Percentiles rank a stretch among this genome's conserved stretches.
phyloP scores from a whole-genome alignment of 2,888 invertebrate species.

The Strigamia crassipes region DNA sequence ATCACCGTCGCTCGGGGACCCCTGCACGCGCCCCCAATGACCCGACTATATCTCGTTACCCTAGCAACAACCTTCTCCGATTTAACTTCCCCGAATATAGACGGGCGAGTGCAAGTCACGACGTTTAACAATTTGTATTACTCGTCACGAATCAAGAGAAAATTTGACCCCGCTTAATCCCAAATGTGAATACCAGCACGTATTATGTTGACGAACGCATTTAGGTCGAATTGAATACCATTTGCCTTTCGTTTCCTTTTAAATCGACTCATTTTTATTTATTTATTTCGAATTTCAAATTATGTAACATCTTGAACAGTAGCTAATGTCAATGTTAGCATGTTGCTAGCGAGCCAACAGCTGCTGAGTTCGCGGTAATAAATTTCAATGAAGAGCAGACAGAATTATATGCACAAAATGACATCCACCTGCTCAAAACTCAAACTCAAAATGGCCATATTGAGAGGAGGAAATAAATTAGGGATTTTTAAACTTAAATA shows the following conservation, averaged over 20 bases:
- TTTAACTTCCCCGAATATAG: not conserved
- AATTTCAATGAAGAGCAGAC: slow-evolving; percentile 28
- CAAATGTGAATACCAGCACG: slow-evolving; percentile 20
- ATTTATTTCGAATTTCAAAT: not conserved
- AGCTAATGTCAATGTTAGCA: slow-evolving; percentile 38
- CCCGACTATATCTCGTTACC: slow-evolving; percentile 23
- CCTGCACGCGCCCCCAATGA: slow-evolving; percentile 27
- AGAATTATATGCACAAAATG: slow-evolving; percentile 25
- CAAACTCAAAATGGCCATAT: slow-evolving; percentile 19
- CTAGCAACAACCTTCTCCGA: slow-evolving; percentile 20
- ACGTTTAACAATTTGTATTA: slow-evolving; percentile 29
- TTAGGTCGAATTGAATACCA: not conserved
- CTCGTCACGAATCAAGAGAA: slow-evolving; percentile 35
- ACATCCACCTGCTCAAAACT: slow-evolving; percentile 14
- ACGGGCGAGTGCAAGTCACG: slow-evolving; percentile 12
- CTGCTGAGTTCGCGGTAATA: slow-evolving; percentile 33
- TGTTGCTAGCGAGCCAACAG: slow-evolving; percentile 24
- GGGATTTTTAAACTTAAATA: not conserved
- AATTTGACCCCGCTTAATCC: not conserved
- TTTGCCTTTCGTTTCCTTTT: not conserved
- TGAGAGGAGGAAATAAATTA: not conserved
- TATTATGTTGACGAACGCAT: not conserved
- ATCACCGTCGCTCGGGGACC: slow-evolving; percentile 13
- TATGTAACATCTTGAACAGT: not conserved
- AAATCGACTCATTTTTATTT: not conserved